Evolutionary conservation across 2,797 vertebrate species (phyloP).

Genomic region (Yasuhikotakia modesta): DNA sequence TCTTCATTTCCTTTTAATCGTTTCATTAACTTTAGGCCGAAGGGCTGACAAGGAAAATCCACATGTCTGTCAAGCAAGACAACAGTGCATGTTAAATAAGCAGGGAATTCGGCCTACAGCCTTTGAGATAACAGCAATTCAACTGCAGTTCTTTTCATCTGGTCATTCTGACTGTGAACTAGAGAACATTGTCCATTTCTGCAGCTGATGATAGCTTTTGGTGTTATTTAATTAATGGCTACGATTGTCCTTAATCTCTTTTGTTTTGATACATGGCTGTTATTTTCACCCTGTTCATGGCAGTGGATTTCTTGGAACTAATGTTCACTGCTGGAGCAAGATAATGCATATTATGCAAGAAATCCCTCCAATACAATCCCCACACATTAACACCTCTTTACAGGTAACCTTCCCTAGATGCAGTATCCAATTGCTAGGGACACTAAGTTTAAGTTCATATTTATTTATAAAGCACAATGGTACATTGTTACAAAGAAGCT

Average conservation of each 20-base stretch:
- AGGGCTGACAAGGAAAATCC: conserved; percentile 29
- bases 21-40: conserved; percentile 44
- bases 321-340: not conserved
- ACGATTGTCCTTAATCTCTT: conserved; percentile 14
- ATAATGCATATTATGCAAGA: not conserved
- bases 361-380: not conserved
- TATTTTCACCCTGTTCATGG: not conserved
- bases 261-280: not conserved
- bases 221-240: conserved; percentile 16
- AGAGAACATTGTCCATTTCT: conserved; percentile 4
- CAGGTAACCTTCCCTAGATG: not conserved
- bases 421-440: not conserved
- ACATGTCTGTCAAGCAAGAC: conserved; percentile 19
- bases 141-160: conserved; percentile 15
- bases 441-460: too few relatives aligned
- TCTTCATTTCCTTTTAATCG: conserved; percentile 37
- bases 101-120: not conserved
- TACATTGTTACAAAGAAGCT: too few relatives aligned
- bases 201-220: conserved; percentile 9
- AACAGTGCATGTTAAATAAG: conserved; percentile 21
- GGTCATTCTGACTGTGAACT: conserved; percentile 26
- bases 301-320: not conserved
- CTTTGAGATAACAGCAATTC: conserved; percentile 21
- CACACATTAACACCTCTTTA: not conserved
- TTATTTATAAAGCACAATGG: too few relatives aligned